phyloP scores from a whole-genome alignment of 2,113 vertebrate species.

The Crotalus horridus region DNA sequence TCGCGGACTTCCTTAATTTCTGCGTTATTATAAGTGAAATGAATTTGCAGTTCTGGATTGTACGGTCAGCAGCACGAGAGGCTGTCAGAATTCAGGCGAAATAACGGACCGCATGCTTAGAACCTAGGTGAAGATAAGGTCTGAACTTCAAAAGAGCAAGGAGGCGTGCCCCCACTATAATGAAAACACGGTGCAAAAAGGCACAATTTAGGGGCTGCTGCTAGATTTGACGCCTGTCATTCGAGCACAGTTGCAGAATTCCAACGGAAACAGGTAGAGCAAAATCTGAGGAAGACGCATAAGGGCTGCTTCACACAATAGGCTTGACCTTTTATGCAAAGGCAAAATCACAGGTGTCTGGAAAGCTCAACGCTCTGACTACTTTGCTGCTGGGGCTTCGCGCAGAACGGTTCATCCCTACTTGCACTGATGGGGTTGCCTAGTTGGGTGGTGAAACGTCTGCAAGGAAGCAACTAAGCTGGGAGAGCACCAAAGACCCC shows the following conservation, averaged over 20 bases:
- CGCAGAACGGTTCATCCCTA: neutral
- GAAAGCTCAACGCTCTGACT: neutral
- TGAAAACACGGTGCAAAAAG: constrained; percentile 65
- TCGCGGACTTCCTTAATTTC: constrained; percentile 60
- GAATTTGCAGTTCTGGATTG: constrained; percentile 56
- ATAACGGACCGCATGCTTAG: constrained; percentile 43
- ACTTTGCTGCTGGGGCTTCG: neutral
- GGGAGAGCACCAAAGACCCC: neutral
- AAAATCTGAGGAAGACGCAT: neutral
- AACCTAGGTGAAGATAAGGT: constrained; percentile 30
- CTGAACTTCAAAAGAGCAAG: constrained; percentile 32
- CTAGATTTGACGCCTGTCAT: constrained; percentile 45
- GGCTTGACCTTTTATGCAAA: neutral
- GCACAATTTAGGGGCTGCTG: constrained; percentile 65
- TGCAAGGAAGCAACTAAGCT: neutral
- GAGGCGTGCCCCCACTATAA: constrained; percentile 37
- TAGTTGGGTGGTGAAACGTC: neutral
- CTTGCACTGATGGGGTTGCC: neutral
- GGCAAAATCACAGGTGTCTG: neutral
- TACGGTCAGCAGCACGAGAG: constrained; percentile 44
- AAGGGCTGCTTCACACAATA: neutral
- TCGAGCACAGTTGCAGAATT: constrained; percentile 3
- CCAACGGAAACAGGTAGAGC: neutral
- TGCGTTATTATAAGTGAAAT: constrained; percentile 72
- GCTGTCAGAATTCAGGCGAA: constrained; percentile 9